Conservation (phyloP, 1,140 invertebrate species). For the Drosophila takahashii region DNA sequence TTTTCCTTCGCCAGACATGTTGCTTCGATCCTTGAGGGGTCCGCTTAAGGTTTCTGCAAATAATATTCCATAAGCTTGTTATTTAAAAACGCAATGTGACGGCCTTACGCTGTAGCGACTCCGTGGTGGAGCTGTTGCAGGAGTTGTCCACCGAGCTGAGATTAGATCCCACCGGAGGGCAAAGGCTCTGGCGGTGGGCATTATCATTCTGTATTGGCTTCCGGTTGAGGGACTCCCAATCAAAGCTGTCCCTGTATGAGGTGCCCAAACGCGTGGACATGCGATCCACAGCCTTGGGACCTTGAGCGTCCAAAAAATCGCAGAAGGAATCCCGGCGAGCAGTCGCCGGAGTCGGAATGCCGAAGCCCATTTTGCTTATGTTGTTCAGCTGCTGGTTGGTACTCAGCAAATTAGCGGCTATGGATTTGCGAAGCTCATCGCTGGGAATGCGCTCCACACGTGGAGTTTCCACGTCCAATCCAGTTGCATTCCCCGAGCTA, state of each 20-base stretch:
- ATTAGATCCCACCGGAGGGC: conserved; percentile 11
- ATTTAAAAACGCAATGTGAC: neutral
- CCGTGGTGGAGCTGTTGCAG: conserved; percentile 28
- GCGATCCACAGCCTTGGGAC: conserved; percentile 51
- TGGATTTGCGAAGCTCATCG: conserved; percentile 65
- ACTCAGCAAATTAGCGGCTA: conserved; percentile 45
- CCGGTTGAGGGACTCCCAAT: conserved; percentile 66
- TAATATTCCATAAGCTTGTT: neutral
- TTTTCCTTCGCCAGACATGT: conserved; percentile 59
- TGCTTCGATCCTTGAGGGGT: conserved; percentile 71
- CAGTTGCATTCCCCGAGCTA: conserved; percentile 33
- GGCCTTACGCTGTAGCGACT: conserved; percentile 55
- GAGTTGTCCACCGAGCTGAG: conserved; percentile 34
- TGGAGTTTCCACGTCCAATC: conserved; percentile 13
- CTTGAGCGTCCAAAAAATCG: conserved; percentile 75
- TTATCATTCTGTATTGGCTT: conserved; percentile 43
- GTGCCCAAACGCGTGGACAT: conserved; percentile 61
- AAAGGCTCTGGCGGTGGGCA: conserved; percentile 35
- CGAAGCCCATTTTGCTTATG: conserved; percentile 26
- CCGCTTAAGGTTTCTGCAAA: conserved; percentile 57
- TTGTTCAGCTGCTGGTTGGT: conserved; percentile 36
- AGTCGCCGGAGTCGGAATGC: neutral
- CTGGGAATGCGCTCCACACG: conserved; percentile 40
- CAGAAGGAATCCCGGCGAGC: conserved; percentile 73
- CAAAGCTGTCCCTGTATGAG: conserved; percentile 72